phyloP scores from a whole-genome alignment of 2,888 invertebrate genomes.

The Caenorhabditis plicata region DNA sequence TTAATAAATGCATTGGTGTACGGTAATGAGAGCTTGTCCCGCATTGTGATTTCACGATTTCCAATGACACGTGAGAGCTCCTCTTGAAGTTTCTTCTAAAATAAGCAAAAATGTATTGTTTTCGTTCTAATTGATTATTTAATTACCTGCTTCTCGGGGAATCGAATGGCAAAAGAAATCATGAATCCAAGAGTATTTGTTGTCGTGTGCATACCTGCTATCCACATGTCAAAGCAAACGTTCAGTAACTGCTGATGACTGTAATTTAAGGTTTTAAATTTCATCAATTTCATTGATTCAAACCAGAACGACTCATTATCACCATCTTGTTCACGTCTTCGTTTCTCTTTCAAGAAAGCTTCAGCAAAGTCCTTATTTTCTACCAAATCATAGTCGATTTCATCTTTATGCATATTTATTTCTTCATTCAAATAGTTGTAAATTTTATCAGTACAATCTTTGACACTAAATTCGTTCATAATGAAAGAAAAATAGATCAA shows the following conservation, averaged over 20 bases:
- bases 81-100: slow-evolving; percentile 31
- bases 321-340: slow-evolving; percentile 22
- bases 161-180: slow-evolving; percentile 34
- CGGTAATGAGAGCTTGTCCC: slow-evolving; percentile 32
- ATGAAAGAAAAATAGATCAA: too few species aligned
- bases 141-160: slow-evolving; percentile 34
- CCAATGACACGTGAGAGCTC: slow-evolving; percentile 36
- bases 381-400: slow-evolving; percentile 16
- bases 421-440: slow-evolving; percentile 31
- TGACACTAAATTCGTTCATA: too few species aligned
- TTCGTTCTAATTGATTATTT: not conserved
- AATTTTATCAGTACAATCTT: slow-evolving; percentile 24
- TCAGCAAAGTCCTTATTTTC: slow-evolving; percentile 35
- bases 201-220: slow-evolving; percentile 54
- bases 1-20: slow-evolving; percentile 32
- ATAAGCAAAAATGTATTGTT: not conserved
- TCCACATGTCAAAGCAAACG: slow-evolving; percentile 46
- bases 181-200: slow-evolving; percentile 42
- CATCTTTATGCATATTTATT: slow-evolving; percentile 27
- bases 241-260: slow-evolving; percentile 22
- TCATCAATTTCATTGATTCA: not conserved
- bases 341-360: slow-evolving; percentile 34
- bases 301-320: slow-evolving; percentile 17
- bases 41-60: slow-evolving; percentile 21
- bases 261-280: not conserved